Percentiles rank a stretch among this genome's conserved stretches.
Evolutionary conservation across 2,888 invertebrate species (phyloP).

Genomic region (Athrips mouffetella): DNA sequence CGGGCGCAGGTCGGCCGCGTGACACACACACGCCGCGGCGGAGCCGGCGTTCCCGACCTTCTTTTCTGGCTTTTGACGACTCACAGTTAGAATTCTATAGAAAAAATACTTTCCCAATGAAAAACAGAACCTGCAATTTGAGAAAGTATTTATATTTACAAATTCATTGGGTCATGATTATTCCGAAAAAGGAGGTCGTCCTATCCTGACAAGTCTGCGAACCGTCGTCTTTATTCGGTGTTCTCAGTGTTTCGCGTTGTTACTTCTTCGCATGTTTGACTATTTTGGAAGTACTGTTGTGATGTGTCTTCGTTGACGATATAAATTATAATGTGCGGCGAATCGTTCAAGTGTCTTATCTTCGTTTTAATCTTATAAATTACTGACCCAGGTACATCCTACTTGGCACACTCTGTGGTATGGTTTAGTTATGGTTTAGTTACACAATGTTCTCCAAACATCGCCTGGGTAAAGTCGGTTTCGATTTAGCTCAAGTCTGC

Average conservation of each 20-base stretch:
- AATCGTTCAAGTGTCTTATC: slow-evolving; percentile 49
- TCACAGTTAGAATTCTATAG: not conserved
- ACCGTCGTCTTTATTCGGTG: slow-evolving; percentile 58
- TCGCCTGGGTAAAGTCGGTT: slow-evolving; percentile 37
- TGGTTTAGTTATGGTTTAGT: slow-evolving; percentile 46
- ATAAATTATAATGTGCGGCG: slow-evolving; percentile 46
- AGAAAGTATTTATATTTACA: not conserved
- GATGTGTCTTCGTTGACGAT: slow-evolving; percentile 59
- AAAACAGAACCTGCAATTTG: not conserved
- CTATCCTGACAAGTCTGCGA: slow-evolving; percentile 55
- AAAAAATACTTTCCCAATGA: slow-evolving; percentile 7
- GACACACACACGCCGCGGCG: slow-evolving; percentile 70
- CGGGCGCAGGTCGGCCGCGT: slow-evolving; percentile 22
- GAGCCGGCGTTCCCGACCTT: slow-evolving; percentile 69
- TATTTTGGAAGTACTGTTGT: slow-evolving; percentile 53
- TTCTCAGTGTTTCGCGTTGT: slow-evolving; percentile 69
- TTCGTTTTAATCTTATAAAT: slow-evolving; percentile 45
- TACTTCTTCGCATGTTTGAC: slow-evolving; percentile 71
- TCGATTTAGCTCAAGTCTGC: slow-evolving; percentile 33
- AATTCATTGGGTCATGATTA: not conserved
- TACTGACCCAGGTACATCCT: slow-evolving; percentile 66
- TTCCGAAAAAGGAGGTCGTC: slow-evolving; percentile 43
- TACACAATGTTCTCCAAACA: slow-evolving; percentile 45
- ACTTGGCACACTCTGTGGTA: slow-evolving; percentile 75
- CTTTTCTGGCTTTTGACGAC: slow-evolving; percentile 42